Conservation (phyloP, 2,888 invertebrate genomes). For the Ectemnius cavifrons region DNA sequence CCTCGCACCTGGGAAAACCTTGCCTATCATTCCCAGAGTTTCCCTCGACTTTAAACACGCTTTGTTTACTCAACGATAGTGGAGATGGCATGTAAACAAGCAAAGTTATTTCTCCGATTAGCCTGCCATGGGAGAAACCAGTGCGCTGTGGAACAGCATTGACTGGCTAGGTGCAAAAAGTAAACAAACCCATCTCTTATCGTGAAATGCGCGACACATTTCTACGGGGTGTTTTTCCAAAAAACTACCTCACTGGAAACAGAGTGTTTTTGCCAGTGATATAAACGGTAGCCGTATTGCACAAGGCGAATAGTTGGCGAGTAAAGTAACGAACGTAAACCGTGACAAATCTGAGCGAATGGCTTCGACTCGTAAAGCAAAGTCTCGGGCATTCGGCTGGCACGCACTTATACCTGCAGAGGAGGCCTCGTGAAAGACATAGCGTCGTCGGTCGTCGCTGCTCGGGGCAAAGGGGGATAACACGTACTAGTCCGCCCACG, state of each 20-base stretch:
- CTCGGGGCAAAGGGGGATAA: slow-evolving; percentile 24
- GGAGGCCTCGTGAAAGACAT: slow-evolving; percentile 46
- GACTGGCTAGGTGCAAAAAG: no score
- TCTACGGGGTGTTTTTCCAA: no score
- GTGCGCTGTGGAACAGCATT: no score
- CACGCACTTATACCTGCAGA: background rate
- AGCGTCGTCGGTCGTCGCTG: slow-evolving; percentile 44
- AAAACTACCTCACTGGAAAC: no score
- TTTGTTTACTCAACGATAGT: background rate
- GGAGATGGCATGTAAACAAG: background rate
- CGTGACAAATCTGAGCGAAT: slow-evolving; percentile 10
- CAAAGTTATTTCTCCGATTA: background rate
- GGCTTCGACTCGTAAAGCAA: background rate
- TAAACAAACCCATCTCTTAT: no score
- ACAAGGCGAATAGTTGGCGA: slow-evolving; percentile 1
- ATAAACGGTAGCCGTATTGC: background rate
- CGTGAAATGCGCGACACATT: no score
- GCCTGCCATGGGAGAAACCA: no score
- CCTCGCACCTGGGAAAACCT: background rate
- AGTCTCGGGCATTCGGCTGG: background rate
- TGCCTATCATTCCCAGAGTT: background rate
- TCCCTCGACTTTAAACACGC: background rate
- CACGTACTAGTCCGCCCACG: slow-evolving; percentile 60
- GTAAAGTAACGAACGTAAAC: slow-evolving; percentile 12
- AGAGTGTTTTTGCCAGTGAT: no score